These are phyloP conservation scores for Clarias laeviceps DNA, from an alignment of 2,797 vertebrate species.

Conservation along the genomic window DNA sequence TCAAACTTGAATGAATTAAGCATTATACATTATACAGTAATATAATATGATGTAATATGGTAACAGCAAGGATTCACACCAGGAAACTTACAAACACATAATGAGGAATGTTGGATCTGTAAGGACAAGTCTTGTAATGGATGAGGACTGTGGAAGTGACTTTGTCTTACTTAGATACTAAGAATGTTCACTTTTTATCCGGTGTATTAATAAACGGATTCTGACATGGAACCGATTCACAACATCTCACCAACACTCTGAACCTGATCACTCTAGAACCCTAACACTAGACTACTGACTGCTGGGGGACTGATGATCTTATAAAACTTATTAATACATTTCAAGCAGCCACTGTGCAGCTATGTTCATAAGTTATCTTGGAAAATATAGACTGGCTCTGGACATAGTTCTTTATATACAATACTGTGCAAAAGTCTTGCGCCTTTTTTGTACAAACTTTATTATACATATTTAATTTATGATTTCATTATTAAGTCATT, in stretches of 20 bases:
- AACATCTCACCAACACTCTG: not conserved
- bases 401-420: not conserved
- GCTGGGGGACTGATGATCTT: too few relatives aligned
- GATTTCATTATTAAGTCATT: too few relatives aligned
- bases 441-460: too few relatives aligned
- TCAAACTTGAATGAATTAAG: not conserved
- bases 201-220: not conserved
- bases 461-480: too few relatives aligned
- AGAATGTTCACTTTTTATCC: not conserved
- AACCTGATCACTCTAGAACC: not conserved
- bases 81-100: not conserved
- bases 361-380: not conserved
- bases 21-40: too few relatives aligned
- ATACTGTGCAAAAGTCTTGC: too few relatives aligned
- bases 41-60: not conserved
- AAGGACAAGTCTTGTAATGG: not conserved
- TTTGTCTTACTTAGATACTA: not conserved
- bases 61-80: not conserved
- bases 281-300: not conserved
- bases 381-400: not conserved
- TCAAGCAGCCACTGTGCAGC: not conserved
- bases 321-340: not conserved
- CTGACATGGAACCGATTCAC: not conserved
- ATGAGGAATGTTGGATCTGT: slow-evolving; percentile 21
- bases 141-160: slow-evolving; percentile 2